Conservation (phyloP, 2,113 vertebrate genomes). For the Dendrocopos noguchii region DNA sequence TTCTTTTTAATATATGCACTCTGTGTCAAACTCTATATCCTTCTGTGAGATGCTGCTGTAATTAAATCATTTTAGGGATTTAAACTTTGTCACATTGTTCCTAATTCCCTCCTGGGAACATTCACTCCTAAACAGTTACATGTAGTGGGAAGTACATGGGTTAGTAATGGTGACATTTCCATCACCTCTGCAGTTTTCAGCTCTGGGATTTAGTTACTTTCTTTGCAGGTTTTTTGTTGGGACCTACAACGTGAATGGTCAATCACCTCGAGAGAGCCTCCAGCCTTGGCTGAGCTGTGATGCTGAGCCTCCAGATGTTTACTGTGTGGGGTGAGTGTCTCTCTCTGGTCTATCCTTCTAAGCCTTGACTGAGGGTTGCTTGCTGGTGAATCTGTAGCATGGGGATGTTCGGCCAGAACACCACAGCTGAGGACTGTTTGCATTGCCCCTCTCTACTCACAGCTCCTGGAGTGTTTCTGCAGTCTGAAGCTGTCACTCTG, state of each 20-base stretch:
- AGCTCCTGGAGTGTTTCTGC: background rate
- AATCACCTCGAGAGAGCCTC: constrained; percentile 89
- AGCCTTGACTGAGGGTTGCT: background rate
- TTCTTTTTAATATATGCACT: too few species aligned
- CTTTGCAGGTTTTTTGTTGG: constrained; percentile 90
- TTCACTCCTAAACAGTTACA: background rate
- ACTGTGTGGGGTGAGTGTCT: constrained; percentile 90
- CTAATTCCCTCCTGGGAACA: background rate
- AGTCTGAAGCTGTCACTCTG: background rate
- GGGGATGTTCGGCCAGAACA: background rate
- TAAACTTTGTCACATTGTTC: background rate
- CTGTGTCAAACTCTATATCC: background rate
- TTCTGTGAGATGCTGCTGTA: background rate
- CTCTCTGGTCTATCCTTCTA: background rate
- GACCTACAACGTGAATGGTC: constrained; percentile 96
- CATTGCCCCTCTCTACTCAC: background rate
- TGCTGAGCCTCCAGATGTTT: constrained; percentile 87
- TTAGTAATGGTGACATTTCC: background rate
- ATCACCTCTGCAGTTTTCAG: background rate
- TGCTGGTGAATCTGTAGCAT: background rate
- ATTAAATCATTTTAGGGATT: background rate
- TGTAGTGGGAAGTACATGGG: background rate
- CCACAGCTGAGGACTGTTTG: background rate
- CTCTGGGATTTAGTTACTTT: background rate
- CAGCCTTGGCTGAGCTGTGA: constrained; percentile 85